A percentile compares a stretch with the other conserved stretches of the same genome.
Conservation (phyloP, 2,888 invertebrate species). For the Lacanobia oleracea region DNA sequence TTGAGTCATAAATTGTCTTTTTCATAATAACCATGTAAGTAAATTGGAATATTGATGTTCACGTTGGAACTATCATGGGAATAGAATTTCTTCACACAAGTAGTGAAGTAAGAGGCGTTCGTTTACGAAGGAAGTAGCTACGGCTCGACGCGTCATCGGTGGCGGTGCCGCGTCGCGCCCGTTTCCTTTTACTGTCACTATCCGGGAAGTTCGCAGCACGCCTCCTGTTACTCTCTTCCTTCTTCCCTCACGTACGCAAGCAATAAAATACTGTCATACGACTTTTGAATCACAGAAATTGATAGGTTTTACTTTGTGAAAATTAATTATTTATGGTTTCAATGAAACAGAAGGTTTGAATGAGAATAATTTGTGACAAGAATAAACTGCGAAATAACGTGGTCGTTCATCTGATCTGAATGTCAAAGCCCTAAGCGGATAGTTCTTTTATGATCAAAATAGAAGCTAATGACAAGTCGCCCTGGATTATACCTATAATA, state of each 20-base stretch:
- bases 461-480: not conserved
- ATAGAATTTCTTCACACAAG: slow-evolving; percentile 39
- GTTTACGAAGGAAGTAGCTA: slow-evolving; percentile 63
- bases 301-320: slow-evolving; percentile 43
- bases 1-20: no score
- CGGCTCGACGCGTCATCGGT: slow-evolving; percentile 57
- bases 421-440: not conserved
- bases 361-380: not conserved
- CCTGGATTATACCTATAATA: no score
- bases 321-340: slow-evolving; percentile 12
- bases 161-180: slow-evolving; percentile 65
- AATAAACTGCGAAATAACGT: slow-evolving; percentile 4
- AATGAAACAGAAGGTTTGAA: slow-evolving; percentile 12
- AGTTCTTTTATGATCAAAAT: not conserved
- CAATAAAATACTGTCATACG: slow-evolving; percentile 55
- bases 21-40: not conserved
- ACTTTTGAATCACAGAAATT: slow-evolving; percentile 33
- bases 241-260: slow-evolving; percentile 71
- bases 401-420: not conserved
- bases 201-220: slow-evolving; percentile 78
- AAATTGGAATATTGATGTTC: not conserved
- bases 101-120: slow-evolving; percentile 34
- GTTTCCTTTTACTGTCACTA: slow-evolving; percentile 77
- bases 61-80: slow-evolving; percentile 13
- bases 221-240: slow-evolving; percentile 76